Evolutionary conservation across 2,113 vertebrate genomes (phyloP).

Genomic region (Nyctibius bracteatus): DNA sequence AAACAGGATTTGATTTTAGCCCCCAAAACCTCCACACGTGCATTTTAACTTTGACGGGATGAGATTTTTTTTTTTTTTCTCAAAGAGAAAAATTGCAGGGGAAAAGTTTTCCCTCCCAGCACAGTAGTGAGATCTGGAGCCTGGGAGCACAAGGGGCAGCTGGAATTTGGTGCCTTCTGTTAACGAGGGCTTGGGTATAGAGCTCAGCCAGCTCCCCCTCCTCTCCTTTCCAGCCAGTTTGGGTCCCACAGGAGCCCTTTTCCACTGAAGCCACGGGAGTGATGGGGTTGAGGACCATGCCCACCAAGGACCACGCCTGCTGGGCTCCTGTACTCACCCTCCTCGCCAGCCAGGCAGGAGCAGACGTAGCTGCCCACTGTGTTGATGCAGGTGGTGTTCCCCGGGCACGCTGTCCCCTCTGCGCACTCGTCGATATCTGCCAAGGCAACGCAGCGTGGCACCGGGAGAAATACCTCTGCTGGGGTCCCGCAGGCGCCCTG

Average conservation of each 20-base stretch:
- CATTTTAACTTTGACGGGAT: neutral
- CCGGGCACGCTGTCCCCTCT: accelerated
- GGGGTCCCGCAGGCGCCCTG: accelerated
- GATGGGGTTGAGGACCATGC: neutral
- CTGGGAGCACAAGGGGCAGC: accelerated
- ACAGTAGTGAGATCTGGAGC: neutral
- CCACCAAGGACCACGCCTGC: neutral
- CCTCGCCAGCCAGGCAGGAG: neutral
- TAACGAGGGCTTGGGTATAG: neutral
- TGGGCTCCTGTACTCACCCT: neutral
- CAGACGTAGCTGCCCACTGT: neutral
- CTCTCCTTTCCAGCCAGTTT: neutral
- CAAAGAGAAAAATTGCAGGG: neutral
- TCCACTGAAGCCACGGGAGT: accelerated
- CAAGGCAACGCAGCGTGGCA: accelerated
- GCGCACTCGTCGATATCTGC: neutral
- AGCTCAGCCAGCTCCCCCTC: neutral
- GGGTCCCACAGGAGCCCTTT: neutral
- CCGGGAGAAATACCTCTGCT: accelerated
- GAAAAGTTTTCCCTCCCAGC: neutral
- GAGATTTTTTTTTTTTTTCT: neutral
- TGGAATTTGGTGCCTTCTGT: neutral
- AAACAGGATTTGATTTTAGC: neutral
- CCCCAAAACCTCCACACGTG: accelerated
- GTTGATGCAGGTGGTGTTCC: slow-evolving; percentile 35